Evolutionary conservation across 1,140 invertebrate species (phyloP).

Genomic region (Drosophila nigromelanica): DNA sequence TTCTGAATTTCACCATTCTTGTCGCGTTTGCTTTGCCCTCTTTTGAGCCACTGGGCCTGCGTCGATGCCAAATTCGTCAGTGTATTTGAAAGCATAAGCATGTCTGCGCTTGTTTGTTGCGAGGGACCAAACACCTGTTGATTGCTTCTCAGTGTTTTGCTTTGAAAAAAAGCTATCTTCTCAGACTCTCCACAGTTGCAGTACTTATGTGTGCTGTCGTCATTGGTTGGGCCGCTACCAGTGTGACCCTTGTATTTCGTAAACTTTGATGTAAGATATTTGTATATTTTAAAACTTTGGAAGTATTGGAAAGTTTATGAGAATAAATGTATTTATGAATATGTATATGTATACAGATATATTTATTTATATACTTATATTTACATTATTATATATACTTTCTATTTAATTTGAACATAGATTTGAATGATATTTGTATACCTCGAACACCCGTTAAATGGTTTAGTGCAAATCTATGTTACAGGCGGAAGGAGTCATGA

Average conservation of each 20-base stretch:
- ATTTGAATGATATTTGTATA: too few relatives aligned
- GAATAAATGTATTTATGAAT: neutral
- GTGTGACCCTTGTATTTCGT: too few relatives aligned
- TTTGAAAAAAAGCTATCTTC: neutral
- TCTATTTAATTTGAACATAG: too few relatives aligned
- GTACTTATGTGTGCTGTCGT: conserved; percentile 38
- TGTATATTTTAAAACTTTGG: neutral
- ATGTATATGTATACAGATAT: neutral
- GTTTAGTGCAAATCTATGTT: too few relatives aligned
- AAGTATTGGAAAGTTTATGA: too few relatives aligned
- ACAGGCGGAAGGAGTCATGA: too few relatives aligned
- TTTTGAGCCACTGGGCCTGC: conserved; percentile 13
- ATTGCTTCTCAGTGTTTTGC: conserved; percentile 17
- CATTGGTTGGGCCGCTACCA: conserved; percentile 14
- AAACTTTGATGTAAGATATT: too few relatives aligned
- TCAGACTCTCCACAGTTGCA: too few relatives aligned
- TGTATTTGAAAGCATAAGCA: neutral
- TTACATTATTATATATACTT: too few relatives aligned
- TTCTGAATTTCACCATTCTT: conserved; percentile 74
- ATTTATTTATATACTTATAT: too few relatives aligned
- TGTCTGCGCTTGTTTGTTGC: conserved; percentile 11
- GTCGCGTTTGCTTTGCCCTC: conserved; percentile 35
- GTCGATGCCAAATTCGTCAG: conserved; percentile 27
- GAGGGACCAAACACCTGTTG: conserved; percentile 31
- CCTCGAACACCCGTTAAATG: too few relatives aligned